Evolutionary conservation across 1,140 invertebrate species (phyloP).

Genomic region (Venustaconcha ellipsiformis): DNA sequence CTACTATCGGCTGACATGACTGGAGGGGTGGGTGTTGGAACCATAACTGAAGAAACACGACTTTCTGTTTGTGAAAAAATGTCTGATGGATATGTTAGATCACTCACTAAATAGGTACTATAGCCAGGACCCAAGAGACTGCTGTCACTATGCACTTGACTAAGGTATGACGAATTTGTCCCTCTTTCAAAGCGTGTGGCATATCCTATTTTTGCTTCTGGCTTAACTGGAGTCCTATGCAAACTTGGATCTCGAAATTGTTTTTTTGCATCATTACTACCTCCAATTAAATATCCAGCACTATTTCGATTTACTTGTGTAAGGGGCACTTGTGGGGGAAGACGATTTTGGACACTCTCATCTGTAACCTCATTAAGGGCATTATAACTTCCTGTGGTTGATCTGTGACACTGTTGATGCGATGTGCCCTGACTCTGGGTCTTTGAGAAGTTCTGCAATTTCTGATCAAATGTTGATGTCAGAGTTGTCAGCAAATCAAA

Average conservation of each 20-base stretch:
- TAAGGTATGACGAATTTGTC: slow-evolving; percentile 9
- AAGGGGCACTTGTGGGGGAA: slow-evolving; percentile 42
- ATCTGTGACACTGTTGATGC: no score
- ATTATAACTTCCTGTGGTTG: no score
- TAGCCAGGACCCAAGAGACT: slow-evolving; percentile 2
- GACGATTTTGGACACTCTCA: slow-evolving; percentile 7
- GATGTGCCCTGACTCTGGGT: no score
- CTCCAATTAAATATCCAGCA: neutral
- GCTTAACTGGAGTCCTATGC: slow-evolving; percentile 50
- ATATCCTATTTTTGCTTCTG: slow-evolving; percentile 63
- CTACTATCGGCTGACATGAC: slow-evolving; percentile 29
- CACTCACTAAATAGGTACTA: slow-evolving; percentile 20
- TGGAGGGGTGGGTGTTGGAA: slow-evolving; percentile 26
- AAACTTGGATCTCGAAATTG: slow-evolving; percentile 63
- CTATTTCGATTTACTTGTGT: slow-evolving; percentile 14
- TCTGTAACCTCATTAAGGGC: neutral
- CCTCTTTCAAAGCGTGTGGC: slow-evolving; percentile 62
- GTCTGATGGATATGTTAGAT: slow-evolving; percentile 26
- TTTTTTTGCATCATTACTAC: slow-evolving; percentile 20
- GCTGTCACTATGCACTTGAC: slow-evolving; percentile 5
- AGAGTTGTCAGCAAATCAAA: slow-evolving; percentile 77
- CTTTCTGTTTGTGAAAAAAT: slow-evolving; percentile 17
- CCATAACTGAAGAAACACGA: slow-evolving; percentile 29
- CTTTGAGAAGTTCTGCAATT: slow-evolving; percentile 74
- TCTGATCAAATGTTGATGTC: slow-evolving; percentile 82